Percentiles rank a stretch among this genome's conserved stretches.
phyloP scores from a whole-genome alignment of 2,888 invertebrate species.

The Alsophila aescularia region DNA sequence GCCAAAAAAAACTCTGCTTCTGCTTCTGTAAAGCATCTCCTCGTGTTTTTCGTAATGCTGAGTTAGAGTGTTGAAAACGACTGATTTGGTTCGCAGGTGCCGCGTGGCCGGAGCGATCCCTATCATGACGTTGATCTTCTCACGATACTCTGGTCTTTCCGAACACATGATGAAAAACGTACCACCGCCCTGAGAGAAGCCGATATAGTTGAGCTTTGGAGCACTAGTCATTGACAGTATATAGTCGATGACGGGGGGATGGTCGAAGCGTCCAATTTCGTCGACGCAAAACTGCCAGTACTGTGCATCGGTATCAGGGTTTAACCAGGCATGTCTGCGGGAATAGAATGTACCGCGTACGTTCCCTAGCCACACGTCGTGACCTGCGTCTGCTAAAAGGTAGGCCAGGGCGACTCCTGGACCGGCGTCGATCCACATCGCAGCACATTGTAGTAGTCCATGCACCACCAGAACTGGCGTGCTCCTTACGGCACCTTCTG shows the following conservation, averaged over 20 bases:
- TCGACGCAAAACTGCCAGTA: conserved; percentile 89
- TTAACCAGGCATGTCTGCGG: conserved; percentile 69
- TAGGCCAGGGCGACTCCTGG: conserved; percentile 48
- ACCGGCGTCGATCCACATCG: conserved; percentile 62
- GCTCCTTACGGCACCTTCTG: conserved; percentile 31
- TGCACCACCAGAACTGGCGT: conserved; percentile 68
- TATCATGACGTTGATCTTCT: conserved; percentile 85
- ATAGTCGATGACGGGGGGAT: conserved; percentile 86
- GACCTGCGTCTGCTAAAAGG: conserved; percentile 43
- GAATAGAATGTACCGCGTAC: conserved; percentile 62
- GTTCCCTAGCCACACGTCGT: conserved; percentile 44
- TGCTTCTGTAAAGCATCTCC: conserved; percentile 31
- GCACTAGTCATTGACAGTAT: conserved; percentile 52
- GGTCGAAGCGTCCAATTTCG: conserved; percentile 89
- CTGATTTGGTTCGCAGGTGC: conserved; percentile 69
- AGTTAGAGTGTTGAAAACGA: conserved; percentile 39
- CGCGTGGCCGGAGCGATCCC: conserved; percentile 86
- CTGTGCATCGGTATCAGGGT: conserved; percentile 56
- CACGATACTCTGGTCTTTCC: conserved; percentile 85
- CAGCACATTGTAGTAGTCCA: conserved; percentile 62
- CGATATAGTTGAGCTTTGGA: conserved; percentile 78
- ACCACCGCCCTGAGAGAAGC: conserved; percentile 90
- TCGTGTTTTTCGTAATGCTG: conserved; percentile 38
- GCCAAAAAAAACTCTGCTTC: conserved; percentile 43
- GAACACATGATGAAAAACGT: conserved; percentile 87